phyloP scores from a whole-genome alignment of 2,797 vertebrate species.

The Pipistrellus pipistrellus region DNA sequence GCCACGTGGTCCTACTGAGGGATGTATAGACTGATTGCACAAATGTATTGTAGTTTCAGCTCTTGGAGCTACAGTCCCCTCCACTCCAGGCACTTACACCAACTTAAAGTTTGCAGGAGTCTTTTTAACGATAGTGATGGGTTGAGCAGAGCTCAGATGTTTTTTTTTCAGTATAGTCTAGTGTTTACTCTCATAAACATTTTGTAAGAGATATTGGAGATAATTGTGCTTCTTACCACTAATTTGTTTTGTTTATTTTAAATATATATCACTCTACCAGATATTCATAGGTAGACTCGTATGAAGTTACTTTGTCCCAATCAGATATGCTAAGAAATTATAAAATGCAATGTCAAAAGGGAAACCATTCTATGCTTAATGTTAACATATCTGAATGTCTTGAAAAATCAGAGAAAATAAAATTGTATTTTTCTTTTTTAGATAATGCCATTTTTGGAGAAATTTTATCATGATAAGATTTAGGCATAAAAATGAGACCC shows the following conservation, averaged over 20 bases:
- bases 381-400: constrained; percentile 54
- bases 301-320: constrained; percentile 39
- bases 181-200: not conserved
- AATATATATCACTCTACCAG: not conserved
- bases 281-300: not conserved
- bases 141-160: not conserved
- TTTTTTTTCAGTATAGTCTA: constrained; percentile 5
- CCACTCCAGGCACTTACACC: not conserved
- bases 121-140: not conserved
- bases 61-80: not conserved
- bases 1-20: not conserved
- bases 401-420: constrained; percentile 67
- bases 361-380: constrained; percentile 50
- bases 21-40: not conserved
- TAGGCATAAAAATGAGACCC: constrained; percentile 17
- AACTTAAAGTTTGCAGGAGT: not conserved
- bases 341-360: constrained; percentile 40
- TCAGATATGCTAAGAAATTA: constrained; percentile 57
- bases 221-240: constrained; percentile 23
- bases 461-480: constrained; percentile 6
- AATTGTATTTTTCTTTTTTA: constrained; percentile 56
- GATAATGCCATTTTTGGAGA: constrained; percentile 47
- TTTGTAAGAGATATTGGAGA: not conserved
- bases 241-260: constrained; percentile 50
- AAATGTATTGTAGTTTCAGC: not conserved